phyloP scores from a whole-genome alignment of 2,797 vertebrate species.

The Huso huso region DNA sequence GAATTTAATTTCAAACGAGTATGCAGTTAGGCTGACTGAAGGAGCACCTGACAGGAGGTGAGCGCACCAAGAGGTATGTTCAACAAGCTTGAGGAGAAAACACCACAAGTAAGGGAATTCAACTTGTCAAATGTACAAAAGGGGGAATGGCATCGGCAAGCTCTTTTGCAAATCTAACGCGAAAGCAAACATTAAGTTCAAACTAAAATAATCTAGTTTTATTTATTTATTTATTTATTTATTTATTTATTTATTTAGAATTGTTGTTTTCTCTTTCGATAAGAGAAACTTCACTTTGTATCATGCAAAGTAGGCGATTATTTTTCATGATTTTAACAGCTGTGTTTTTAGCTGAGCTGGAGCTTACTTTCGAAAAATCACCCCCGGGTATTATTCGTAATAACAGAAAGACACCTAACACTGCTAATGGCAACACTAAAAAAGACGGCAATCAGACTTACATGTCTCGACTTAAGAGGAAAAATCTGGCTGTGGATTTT shows the following conservation, averaged over 20 bases:
- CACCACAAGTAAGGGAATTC: conserved; percentile 23
- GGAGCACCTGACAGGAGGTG: conserved; percentile 60
- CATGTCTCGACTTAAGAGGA: conserved; percentile 77
- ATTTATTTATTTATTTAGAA: no score
- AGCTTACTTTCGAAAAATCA: conserved; percentile 51
- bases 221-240: no score
- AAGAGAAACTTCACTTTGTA: conserved; percentile 15
- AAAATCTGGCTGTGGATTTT: conserved; percentile 87
- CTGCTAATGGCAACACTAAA: conserved; percentile 32
- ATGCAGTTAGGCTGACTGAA: conserved; percentile 51
- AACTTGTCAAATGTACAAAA: conserved; percentile 26
- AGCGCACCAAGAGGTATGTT: conserved; percentile 63
- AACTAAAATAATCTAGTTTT: no score
- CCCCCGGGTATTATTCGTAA: conserved; percentile 42
- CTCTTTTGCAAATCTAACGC: no score
- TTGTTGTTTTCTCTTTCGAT: no score
- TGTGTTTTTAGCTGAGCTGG: conserved; percentile 54
- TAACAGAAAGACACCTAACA: conserved; percentile 30
- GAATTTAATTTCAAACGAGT: conserved; percentile 44
- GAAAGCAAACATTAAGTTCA: no score
- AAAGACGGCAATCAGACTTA: conserved; percentile 67
- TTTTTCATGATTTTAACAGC: conserved; percentile 56
- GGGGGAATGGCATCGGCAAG: neutral
- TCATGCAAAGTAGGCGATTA: conserved; percentile 48
- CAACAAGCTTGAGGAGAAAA: conserved; percentile 27